Evolutionary conservation across 2,113 vertebrate species (phyloP), one percentile per base, ranked within the genome.

Genomic region (Sphaerodactylus townsendi): DNA sequence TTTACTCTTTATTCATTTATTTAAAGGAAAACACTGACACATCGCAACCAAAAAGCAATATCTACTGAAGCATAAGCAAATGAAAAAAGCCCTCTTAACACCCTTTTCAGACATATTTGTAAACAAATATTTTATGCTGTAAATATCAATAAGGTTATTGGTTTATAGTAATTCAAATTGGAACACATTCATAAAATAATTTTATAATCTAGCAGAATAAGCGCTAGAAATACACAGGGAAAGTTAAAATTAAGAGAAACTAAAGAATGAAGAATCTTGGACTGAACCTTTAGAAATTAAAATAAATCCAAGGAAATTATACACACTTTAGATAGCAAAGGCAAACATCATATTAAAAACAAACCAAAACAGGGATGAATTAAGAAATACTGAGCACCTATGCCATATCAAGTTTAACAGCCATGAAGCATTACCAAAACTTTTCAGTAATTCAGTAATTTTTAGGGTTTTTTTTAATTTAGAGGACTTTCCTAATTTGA

Each of bases 1-100:
- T 92, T 93, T 90, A 89, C 86, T 87, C 88, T 90, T 93, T 91
- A 90, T 92, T 92, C 91, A 86, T 86, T 56, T 88, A 88, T 83
- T 92, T 93, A 56, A 85, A 90, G 79, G 85, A 84, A 89, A 91
- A 79, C 69, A 93, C 76, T 79, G 80, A 53, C 73, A 88, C 62
- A 87, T 64, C 89, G 87, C 83, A 82, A 78, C 88, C 81, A 82
- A 81, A 88, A 73, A 92, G 87, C 56, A 86, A 73, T 48, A 56
- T 82, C 68, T 75, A 44, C 11, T 79, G 86, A 84, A 90, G 83
- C 89, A 92, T 68, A 71, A 74, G 39, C 74, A 88, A 90, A 59
- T 86, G 44, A 64, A 91, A 50, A 46, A 44, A 91, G 69, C 85
- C 35, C 30, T 28, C n/a, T 37, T 75, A 59, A 79, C 89, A 91